Conservation (phyloP, 37 sponge, comb jelly and placozoan species). For the Chondrilla cf. caribensis region DNA sequence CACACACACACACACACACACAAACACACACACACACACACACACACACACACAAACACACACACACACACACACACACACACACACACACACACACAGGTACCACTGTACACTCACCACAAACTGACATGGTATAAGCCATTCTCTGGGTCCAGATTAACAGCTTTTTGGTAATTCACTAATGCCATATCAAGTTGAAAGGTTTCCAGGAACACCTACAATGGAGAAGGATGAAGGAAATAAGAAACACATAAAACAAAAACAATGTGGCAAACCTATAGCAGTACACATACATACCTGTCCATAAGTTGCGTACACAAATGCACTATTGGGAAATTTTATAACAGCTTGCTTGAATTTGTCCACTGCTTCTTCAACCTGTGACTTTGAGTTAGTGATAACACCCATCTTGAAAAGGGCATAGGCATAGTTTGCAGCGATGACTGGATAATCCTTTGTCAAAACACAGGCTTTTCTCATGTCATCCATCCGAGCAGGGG, state of each 20-base stretch:
- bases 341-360: neutral
- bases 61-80: too few species aligned
- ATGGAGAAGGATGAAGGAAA: too few species aligned
- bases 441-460: neutral
- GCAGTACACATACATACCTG: too few species aligned
- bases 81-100: too few species aligned
- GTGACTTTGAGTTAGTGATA: neutral
- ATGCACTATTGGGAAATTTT: neutral
- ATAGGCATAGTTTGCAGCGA: neutral
- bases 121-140: conserved; percentile 35
- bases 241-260: too few species aligned
- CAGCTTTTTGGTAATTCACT: conserved; percentile 45
- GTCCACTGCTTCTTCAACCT: neutral
- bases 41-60: too few species aligned
- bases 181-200: conserved; percentile 33
- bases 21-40: too few species aligned
- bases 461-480: neutral
- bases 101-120: too few species aligned
- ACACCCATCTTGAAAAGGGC: conserved; percentile 13
- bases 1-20: too few species aligned
- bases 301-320: conserved; percentile 5
- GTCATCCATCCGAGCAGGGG: conserved; percentile 6
- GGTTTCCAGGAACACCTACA: conserved; percentile 9
- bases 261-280: too few species aligned
- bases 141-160: conserved; percentile 53